Evolutionary conservation across 2,113 vertebrate species (phyloP).

Genomic region (Condylura cristata): DNA sequence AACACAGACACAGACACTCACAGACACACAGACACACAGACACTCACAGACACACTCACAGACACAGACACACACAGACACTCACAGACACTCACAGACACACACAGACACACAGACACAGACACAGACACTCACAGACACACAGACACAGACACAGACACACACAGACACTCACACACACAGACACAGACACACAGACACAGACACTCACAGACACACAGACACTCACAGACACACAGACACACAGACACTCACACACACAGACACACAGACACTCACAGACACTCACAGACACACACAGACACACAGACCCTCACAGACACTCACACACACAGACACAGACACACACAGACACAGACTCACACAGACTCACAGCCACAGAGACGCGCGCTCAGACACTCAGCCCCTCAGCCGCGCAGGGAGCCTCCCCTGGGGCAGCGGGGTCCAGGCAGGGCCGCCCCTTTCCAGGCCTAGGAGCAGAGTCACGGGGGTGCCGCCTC

Average conservation of each 20-base stretch:
- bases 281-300: background rate
- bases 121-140: background rate
- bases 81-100: background rate
- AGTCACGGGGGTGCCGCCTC: no score
- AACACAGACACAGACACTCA: no score
- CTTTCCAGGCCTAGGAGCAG: no score
- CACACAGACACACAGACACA: background rate
- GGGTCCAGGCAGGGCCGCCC: no score
- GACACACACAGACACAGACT: background rate
- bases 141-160: no score
- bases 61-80: background rate
- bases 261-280: background rate
- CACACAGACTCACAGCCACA: no score
- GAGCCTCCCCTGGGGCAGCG: no score
- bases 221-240: background rate
- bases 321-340: background rate
- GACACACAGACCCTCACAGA: background rate
- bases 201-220: rapidly evolving
- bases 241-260: background rate
- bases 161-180: background rate
- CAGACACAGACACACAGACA: background rate
- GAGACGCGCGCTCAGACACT: background rate
- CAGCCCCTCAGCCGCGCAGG: background rate
- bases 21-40: no score
- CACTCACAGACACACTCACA: background rate